Evolutionary conservation across 2,113 vertebrate species (phyloP).

Genomic region (Leptobrachium leishanense): DNA sequence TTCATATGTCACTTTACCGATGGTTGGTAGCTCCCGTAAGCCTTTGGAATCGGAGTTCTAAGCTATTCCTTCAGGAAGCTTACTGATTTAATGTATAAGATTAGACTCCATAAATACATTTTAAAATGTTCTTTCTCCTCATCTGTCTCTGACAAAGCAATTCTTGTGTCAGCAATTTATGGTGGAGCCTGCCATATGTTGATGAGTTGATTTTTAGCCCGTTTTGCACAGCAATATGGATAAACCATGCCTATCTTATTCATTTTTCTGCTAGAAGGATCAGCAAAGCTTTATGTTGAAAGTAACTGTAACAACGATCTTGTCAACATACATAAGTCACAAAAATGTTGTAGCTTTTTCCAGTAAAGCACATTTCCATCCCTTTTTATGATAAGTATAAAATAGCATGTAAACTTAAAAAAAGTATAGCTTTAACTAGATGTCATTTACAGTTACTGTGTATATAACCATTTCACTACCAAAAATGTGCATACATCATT

Average conservation of each 20-base stretch:
- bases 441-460: too few relatives aligned
- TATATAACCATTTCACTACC: too few relatives aligned
- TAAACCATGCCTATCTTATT: slow-evolving; percentile 27
- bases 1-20: background rate
- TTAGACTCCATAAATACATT: slow-evolving; percentile 39
- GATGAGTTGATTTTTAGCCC: slow-evolving; percentile 42
- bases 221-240: slow-evolving; percentile 20
- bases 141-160: slow-evolving; percentile 44
- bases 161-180: slow-evolving; percentile 30
- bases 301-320: background rate
- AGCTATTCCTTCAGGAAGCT: background rate
- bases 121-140: slow-evolving; percentile 31
- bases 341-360: background rate
- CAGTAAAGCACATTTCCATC: background rate
- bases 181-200: slow-evolving; percentile 43
- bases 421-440: too few relatives aligned
- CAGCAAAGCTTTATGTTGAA: slow-evolving; percentile 21
- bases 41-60: background rate
- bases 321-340: background rate
- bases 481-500: too few relatives aligned
- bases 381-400: background rate
- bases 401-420: too few relatives aligned
- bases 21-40: background rate
- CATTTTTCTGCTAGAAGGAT: slow-evolving; percentile 24
- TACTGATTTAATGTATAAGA: slow-evolving; percentile 30